Base-by-base conservation (phyloP, 2,113 vertebrate species). In the Lagopus leucura region DNA sequence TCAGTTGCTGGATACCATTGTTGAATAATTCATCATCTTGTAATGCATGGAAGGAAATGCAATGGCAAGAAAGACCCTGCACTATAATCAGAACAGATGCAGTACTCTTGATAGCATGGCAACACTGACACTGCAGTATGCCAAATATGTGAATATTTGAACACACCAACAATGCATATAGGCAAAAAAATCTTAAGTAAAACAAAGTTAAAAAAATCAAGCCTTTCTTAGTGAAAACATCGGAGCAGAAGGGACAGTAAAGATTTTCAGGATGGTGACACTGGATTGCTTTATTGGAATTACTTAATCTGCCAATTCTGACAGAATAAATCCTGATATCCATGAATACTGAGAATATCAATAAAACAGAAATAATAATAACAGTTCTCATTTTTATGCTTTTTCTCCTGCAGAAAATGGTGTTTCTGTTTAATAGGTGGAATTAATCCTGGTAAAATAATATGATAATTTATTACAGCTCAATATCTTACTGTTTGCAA, bases 91-190 rank as follows among this genome's bases (percentile, higher is more conserved):
- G 45, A 66, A 54, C 11, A 76, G 70, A 50, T 20, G 40, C 30
- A 61, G 52, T 34, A 36, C 58, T 27, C 48, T 13, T 16, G 19
- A 43, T 7, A 30, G 22, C 10, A 1, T 19, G 17, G 28, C 4
- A 30, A 4, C 32, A 15, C 60, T 25, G 20, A 3, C 12, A 16
- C 19, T 13, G 6, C 47, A 19, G 21, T 5, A 14, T 11, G 25
- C 48, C 55, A 10, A 17, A 2, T 0, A 0, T 2, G 40, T 28
- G 19, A 63, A 22, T 0, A 0, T 2, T 36, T 21, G 19, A 63
- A 30, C 13, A 3, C 8, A 16, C 24, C 71, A 18, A 21, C 55
- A 40, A 11, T 7, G 32, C 20, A 4, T 5, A 14, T 2, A 9
- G 25, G 82, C 27, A 52, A 54, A 54, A 30, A 28, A 54, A 16